These are phyloP conservation scores for Masnerella sp. DNA, from an alignment of 2,888 invertebrate species.

Conservation along the genomic window DNA sequence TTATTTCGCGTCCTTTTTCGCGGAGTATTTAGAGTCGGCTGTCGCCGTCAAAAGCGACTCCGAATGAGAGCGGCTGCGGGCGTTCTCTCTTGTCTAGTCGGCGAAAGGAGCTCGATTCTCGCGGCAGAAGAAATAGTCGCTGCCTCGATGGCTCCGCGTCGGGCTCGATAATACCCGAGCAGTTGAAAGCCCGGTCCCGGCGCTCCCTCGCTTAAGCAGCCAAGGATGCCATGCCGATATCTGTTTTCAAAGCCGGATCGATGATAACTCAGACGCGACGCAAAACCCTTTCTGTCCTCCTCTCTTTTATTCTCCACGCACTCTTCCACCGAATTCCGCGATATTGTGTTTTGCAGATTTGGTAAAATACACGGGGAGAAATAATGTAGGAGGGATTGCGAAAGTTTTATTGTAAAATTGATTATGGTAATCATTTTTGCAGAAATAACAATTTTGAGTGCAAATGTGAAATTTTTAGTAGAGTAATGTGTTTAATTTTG, in stretches of 20 bases:
- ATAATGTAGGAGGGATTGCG: no score
- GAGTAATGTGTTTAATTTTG: no score
- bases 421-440: no score
- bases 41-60: conserved; percentile 56
- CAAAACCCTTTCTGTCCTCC: no score
- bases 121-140: conserved; percentile 57
- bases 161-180: conserved; percentile 67
- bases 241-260: conserved; percentile 66
- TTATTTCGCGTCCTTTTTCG: conserved; percentile 56
- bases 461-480: no score
- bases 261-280: no score
- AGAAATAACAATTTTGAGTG: no score
- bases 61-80: conserved; percentile 41
- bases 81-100: conserved; percentile 36
- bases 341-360: no score
- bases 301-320: no score
- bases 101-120: conserved; percentile 39
- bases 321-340: no score
- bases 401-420: no score
- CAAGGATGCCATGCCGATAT: conserved; percentile 62
- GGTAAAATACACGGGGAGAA: no score
- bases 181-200: conserved; percentile 65
- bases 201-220: conserved; percentile 59
- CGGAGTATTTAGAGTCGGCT: conserved; percentile 49
- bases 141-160: conserved; percentile 65